Evolutionary conservation across 2,888 invertebrate genomes (phyloP), one percentile per base, ranked within the genome.

Genomic region (Hypomecis punctinalis): DNA sequence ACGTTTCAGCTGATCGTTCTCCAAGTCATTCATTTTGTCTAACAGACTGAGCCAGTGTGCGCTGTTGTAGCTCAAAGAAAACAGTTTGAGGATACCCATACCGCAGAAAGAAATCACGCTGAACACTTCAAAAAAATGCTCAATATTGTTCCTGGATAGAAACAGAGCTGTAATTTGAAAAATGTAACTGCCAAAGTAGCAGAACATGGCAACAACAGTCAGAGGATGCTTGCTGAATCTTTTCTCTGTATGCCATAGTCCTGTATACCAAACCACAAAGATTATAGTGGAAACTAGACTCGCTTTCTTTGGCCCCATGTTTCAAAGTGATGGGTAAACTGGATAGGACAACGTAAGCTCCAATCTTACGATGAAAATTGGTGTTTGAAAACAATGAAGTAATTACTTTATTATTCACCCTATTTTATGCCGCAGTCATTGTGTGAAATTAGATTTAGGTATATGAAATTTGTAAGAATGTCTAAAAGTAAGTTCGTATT

Each of bases 21-120:
- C 89, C 58, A 89, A 67, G 1, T 43, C 43, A 1, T 70, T 48
- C 1, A 84, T 77, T 73, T 79, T 75, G 0, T 67, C 69, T 0
- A 89, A 61, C 4, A 91, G 67, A 4, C 59, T 67, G 1, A 65
- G 72, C 91, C 91, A 91, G 5, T 61, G 70, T 8, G 72, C 47
- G 2, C 75, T 68, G 23, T 78, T 73, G 6, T 54, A 43, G 1
- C 74, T 67, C n/a, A 91, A 69, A 5, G 85, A 86, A 23, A 67
- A 59, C 0, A 88, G 70, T 70, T 91, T 91, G 0, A 89, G 61
- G 5, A 84, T 68, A 0, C 88, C 89, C 86, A 91, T 86, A 7
- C 76, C 70, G 48, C 84, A 85, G 66, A 90, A 91, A 0, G 84
- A 79, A 0, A 89, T 75, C 0, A 87, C 74, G 60, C 90, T 89